Evolutionary conservation across 92 coral and sea anemone genomes (phyloP), one percentile per base, ranked within the genome.

Genomic region (Palythoa heliodiscus): DNA sequence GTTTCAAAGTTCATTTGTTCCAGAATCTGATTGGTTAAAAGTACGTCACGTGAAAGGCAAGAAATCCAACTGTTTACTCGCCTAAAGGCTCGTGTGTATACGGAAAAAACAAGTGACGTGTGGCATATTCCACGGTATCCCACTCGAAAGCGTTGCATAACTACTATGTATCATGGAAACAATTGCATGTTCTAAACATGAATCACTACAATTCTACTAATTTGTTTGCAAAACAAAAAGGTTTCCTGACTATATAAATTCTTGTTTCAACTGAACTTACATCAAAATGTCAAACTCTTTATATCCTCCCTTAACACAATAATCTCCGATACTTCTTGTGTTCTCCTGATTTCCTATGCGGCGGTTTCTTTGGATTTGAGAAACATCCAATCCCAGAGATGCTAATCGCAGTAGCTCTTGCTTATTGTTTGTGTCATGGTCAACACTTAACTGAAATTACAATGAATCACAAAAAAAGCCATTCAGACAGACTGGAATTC

Each of bases 261-360:
- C 23, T 48, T 29, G 15, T 5, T 17, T 25, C 11, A 2, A 17
- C 43, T 19, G n/a, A 47, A 66, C 77, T 35, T 71, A 96, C 99
- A 98, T 94, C n/a, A 96, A 83, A 22, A 96, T 92, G 75, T 96
- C 99, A 85, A 94, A 96, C 60, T 96, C 99, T 87, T 96, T 96
- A 81, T 96, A 96, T 53, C 99, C 99, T 55, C 99, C 99, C 83
- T 96, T 96, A 19, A 96, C 98, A 55, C 96, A 89, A 71, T 96
- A 96, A 76, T 96, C 99, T 25, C 99, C 99, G 71, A 96, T 96
- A 60, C 95, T 91, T 67, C 99, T 87, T 61, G 99, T 96, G 84
- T 92, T 92, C 82, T 94, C 98, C 77, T 96, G 99, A 87, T 92
- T 92, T 25, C 98, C 96, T 76, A 96, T 90, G 76, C 95, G 88